Evolutionary conservation across 2,888 invertebrate genomes (phyloP).

Genomic region (Parnassius orleans): DNA sequence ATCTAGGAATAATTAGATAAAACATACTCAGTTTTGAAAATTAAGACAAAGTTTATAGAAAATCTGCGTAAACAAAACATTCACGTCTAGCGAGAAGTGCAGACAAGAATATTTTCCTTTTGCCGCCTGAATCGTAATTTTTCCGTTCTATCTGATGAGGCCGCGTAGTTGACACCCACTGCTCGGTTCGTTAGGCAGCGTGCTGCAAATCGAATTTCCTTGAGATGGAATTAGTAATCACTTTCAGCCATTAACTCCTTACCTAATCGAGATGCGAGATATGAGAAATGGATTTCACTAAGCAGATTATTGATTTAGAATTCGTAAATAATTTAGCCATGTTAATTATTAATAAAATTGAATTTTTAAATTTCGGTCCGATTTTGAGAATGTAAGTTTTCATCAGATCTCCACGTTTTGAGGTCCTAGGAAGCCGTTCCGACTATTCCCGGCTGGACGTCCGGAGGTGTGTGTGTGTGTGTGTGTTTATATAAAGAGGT

Average conservation of each 20-base stretch:
- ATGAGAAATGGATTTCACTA: conserved; percentile 22
- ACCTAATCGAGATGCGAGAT: conserved; percentile 14
- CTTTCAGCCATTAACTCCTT: conserved; percentile 37
- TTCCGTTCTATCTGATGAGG: conserved; percentile 56
- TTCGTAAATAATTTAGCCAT: too few relatives aligned
- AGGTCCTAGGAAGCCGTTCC: too few relatives aligned
- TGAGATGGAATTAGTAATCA: conserved; percentile 68
- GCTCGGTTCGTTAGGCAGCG: conserved; percentile 60
- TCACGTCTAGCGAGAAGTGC: neutral
- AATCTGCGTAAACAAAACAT: neutral
- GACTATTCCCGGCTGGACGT: too few relatives aligned
- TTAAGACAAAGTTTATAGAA: too few relatives aligned
- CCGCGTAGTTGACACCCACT: conserved; percentile 47
- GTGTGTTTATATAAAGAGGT: too few relatives aligned
- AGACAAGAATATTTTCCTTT: conserved; percentile 29
- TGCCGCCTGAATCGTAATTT: conserved; percentile 30
- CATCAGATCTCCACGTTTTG: too few relatives aligned
- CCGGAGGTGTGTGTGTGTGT: too few relatives aligned
- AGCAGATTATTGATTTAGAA: neutral
- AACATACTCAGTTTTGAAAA: too few relatives aligned
- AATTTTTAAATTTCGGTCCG: too few relatives aligned
- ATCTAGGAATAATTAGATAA: too few relatives aligned
- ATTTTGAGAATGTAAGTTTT: too few relatives aligned
- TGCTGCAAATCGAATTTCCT: conserved; percentile 51
- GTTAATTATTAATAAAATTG: conserved; percentile 13